phyloP scores from a whole-genome alignment of 1,140 invertebrate genomes.

The Vollenhovia emeryi region DNA sequence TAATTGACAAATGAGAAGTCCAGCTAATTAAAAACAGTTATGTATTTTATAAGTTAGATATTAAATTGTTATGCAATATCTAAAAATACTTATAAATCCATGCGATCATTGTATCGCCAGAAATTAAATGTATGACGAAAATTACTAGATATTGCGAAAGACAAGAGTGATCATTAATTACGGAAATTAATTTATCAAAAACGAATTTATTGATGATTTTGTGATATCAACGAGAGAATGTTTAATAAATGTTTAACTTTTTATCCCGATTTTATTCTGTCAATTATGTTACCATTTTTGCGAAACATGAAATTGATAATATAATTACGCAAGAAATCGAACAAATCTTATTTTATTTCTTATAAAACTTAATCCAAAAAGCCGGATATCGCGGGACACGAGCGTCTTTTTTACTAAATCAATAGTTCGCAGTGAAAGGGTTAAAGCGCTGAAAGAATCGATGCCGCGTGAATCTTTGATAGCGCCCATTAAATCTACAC shows the following conservation, averaged over 20 bases:
- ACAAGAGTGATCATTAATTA: background rate
- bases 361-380: background rate
- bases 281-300: background rate
- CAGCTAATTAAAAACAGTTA: background rate
- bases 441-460: conserved; percentile 39
- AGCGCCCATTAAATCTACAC: conserved; percentile 33
- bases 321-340: background rate
- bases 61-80: background rate
- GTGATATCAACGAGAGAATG: background rate
- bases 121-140: background rate
- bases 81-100: background rate
- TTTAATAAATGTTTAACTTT: background rate
- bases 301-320: background rate
- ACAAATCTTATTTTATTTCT: background rate
- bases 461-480: conserved; percentile 54
- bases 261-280: background rate
- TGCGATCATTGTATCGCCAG: background rate
- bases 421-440: conserved; percentile 15
- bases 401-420: background rate
- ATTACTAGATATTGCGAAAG: background rate
- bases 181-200: background rate
- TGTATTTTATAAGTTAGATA: background rate
- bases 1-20: background rate
- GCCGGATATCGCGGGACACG: background rate
- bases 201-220: background rate